Conservation (phyloP, 1,140 invertebrate species). For the Caenorhabditis tropicalis region DNA sequence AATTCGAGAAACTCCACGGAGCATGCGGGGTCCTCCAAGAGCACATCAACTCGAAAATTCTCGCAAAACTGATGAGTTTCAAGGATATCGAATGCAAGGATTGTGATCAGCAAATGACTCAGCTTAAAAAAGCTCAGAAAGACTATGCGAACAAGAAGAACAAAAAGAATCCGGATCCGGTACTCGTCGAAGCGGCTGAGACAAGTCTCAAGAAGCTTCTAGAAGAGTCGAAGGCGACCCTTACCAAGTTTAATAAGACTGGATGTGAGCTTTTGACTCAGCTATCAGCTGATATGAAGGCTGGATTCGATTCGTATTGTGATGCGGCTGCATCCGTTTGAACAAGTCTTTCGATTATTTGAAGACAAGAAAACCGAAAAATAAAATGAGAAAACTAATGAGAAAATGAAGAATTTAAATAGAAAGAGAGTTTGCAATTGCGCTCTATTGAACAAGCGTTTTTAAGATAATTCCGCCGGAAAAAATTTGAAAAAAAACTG, state of each 20-base stretch:
- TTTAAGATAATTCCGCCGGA: too few species aligned
- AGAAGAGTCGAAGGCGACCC: conserved; percentile 10
- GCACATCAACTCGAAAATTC: background rate
- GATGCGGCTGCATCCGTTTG: background rate
- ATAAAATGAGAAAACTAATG: too few species aligned
- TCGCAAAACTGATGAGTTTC: conserved; percentile 28
- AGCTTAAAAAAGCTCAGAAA: background rate
- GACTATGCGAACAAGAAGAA: background rate
- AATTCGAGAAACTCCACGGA: background rate
- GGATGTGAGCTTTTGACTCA: conserved; percentile 29
- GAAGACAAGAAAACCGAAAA: background rate
- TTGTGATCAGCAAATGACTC: background rate
- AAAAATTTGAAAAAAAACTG: too few species aligned
- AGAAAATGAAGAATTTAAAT: too few species aligned
- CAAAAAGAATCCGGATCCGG: conserved; percentile 6
- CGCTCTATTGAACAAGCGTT: too few species aligned
- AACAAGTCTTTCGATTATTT: background rate
- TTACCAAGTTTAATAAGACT: conserved; percentile 15
- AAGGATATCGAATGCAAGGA: conserved; percentile 37
- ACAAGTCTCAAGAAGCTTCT: background rate
- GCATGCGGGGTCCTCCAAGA: background rate
- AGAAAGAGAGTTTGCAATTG: too few species aligned
- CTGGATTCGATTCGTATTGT: conserved; percentile 8
- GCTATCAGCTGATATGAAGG: background rate
- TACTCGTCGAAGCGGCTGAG: background rate